These are phyloP conservation scores for Blera fallax DNA, from an alignment of 2,888 invertebrate species.

Conservation along the genomic window DNA sequence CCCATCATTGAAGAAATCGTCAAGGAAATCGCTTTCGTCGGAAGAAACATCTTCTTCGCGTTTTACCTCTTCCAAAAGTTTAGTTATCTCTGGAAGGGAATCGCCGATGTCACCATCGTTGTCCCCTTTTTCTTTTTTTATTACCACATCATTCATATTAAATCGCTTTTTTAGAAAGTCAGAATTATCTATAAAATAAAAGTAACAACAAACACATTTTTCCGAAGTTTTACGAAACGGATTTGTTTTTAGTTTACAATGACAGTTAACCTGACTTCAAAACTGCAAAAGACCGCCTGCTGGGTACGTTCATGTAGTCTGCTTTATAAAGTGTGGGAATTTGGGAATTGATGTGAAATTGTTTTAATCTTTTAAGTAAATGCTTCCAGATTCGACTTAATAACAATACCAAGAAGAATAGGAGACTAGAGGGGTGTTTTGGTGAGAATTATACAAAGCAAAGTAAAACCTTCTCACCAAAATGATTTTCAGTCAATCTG, in stretches of 20 bases:
- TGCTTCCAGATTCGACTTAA: too few species aligned
- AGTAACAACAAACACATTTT: not conserved
- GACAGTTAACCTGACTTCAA: not conserved
- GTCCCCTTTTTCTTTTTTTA: constrained; percentile 21
- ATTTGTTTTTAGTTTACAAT: not conserved
- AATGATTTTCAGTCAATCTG: too few species aligned
- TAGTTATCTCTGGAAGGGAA: not conserved
- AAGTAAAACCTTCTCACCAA: too few species aligned
- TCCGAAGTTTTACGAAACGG: not conserved
- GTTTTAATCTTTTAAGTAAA: too few species aligned
- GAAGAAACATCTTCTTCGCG: constrained; percentile 11
- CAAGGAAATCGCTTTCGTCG: not conserved
- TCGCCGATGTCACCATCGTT: not conserved
- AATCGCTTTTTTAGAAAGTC: not conserved
- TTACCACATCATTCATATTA: constrained; percentile 10
- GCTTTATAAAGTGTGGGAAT: not conserved
- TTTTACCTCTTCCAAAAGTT: constrained; percentile 37
- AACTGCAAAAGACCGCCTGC: not conserved
- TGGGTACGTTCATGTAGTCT: not conserved
- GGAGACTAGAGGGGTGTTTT: too few species aligned
- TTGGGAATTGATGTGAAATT: not conserved
- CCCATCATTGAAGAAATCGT: constrained; percentile 3
- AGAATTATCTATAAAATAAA: not conserved
- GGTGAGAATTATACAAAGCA: too few species aligned
- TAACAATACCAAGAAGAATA: too few species aligned